Evolutionary conservation across 2,113 vertebrate species (phyloP), one percentile per base, ranked within the genome.

Genomic region (Channa maculata): DNA sequence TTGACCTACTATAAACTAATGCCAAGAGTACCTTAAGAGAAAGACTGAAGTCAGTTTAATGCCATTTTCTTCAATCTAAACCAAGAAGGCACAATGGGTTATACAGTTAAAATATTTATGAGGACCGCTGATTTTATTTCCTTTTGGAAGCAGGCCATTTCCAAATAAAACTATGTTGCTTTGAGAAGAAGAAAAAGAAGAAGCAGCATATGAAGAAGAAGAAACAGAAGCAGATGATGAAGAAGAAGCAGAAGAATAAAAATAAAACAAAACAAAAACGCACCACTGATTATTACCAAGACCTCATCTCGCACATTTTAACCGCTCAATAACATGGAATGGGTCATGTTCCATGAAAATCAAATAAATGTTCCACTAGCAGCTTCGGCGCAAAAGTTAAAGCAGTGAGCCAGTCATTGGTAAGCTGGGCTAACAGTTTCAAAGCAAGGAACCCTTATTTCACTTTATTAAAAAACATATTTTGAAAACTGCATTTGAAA

Each of bases 101-200:
- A 4, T 37, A 43, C 12, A 36, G n/a, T 64, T 64, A 6, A 70
- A 52, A 66, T 80, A 79, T 83, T 78, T 44, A 63, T 62, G 24
- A 11, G 53, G 57, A 62, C 51, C 49, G 75, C 33, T 45, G 69
- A 76, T 64, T 39, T 51, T 34, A 12, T 71, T 75, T 60, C 70
- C 50, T 37, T 62, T 45, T 80, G 58, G 41, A 69, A 46, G 46
- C 8, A 77, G 41, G 57, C 59, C 14, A 69, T 87, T 84, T 88
- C 57, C 86, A 86, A 88, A 90, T 89, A 83, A 85, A 91, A 89
- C 61, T 69, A 43, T 60, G 52, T 57, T 71, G 71, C 59, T 48
- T 14, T 33, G 49, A 76, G 61, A 83, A 75, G 1, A 24, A 24
- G 24, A 24, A 24, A 24, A 24, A 24, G 24, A 24, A 24, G 24